These are phyloP conservation scores for Lasioglossum albipes DNA, from an alignment of 1,140 invertebrate species.

Conservation along the genomic window DNA sequence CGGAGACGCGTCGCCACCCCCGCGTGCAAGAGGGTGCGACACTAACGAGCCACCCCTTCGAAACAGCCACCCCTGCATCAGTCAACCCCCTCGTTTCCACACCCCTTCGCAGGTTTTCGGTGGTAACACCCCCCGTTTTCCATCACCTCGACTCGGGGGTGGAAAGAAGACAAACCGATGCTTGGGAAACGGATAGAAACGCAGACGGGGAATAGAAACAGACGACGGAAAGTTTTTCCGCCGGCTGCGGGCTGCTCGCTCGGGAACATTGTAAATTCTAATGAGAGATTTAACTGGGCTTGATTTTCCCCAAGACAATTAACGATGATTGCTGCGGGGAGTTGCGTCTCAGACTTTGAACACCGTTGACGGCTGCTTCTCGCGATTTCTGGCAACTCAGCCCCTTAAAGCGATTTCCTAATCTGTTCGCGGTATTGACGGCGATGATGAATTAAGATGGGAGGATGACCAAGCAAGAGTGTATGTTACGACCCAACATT, in stretches of 20 bases:
- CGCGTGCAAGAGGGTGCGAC: slow-evolving; percentile 6
- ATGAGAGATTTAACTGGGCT: not conserved
- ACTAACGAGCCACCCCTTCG: slow-evolving; percentile 51
- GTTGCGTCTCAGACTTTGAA: not conserved
- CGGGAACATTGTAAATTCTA: slow-evolving; percentile 1
- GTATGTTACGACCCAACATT: too few species aligned
- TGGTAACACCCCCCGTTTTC: too few species aligned
- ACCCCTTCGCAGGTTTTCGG: slow-evolving; percentile 2
- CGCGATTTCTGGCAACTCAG: too few species aligned
- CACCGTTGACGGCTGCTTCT: too few species aligned
- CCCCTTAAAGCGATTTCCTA: too few species aligned
- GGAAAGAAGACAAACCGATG: not conserved
- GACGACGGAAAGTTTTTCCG: too few species aligned
- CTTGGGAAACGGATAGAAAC: too few species aligned
- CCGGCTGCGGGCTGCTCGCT: not conserved
- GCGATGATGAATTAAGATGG: too few species aligned
- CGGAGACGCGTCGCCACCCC: not conserved
- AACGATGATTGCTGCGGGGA: not conserved
- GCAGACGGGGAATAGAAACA: too few species aligned
- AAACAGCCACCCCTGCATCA: not conserved
- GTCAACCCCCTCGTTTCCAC: slow-evolving; percentile 1
- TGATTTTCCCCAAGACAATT: not conserved
- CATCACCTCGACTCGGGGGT: too few species aligned
- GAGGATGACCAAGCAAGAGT: too few species aligned
- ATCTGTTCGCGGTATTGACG: too few species aligned